Conservation (phyloP, 2,113 vertebrate species). For the Proterorhinus semilunaris region DNA sequence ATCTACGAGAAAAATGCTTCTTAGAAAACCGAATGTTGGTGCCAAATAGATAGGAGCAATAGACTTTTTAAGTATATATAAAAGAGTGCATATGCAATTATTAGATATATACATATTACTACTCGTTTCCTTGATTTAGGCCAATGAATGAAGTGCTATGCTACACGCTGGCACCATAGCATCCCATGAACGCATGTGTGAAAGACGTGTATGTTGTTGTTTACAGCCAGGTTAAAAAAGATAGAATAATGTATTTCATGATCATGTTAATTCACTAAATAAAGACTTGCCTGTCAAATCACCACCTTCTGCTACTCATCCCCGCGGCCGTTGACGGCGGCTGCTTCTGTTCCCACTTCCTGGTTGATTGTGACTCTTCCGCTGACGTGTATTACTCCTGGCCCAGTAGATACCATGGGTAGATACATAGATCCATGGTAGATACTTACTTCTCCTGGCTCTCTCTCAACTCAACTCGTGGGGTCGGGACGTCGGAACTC, state of each 20-base stretch:
- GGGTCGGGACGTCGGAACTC: no score
- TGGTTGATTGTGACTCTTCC: constrained; percentile 31
- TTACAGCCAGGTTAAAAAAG: background rate
- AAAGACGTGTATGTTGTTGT: background rate
- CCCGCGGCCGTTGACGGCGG: constrained; percentile 25
- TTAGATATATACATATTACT: background rate
- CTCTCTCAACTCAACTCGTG: no score
- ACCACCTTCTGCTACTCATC: constrained; percentile 60
- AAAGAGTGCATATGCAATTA: no score
- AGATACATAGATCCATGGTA: no score
- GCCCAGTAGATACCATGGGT: no score
- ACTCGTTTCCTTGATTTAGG: background rate
- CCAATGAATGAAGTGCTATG: background rate
- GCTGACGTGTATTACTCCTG: constrained; percentile 48
- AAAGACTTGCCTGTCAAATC: constrained; percentile 53
- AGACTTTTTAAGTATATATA: no score
- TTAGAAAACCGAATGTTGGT: no score
- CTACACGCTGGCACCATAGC: constrained; percentile 8
- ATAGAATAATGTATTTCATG: background rate
- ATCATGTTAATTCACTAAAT: constrained; percentile 37
- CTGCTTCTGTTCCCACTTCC: constrained; percentile 64
- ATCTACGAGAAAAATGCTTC: no score
- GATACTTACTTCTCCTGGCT: no score
- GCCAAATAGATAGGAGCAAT: no score
- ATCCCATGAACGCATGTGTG: background rate